Percentiles rank a stretch among this genome's conserved stretches.
Conservation (phyloP, 2,888 invertebrate species). For the Morpho helenor region DNA sequence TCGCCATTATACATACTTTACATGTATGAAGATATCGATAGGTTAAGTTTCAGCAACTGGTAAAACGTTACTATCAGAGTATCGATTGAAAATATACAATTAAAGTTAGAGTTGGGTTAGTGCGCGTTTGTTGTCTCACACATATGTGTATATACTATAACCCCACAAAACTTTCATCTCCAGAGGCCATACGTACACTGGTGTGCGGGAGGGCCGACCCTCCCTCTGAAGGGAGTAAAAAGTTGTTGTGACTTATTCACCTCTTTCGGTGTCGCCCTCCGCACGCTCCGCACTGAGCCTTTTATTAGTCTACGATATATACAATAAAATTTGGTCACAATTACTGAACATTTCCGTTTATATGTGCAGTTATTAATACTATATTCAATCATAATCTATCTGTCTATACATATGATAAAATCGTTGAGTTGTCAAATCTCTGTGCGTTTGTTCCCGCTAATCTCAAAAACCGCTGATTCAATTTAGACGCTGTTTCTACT, state of each 20-base stretch:
- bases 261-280: slow-evolving; percentile 77
- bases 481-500: too few relatives aligned
- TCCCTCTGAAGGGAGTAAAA: slow-evolving; percentile 74
- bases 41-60: neutral
- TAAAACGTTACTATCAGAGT: slow-evolving; percentile 34
- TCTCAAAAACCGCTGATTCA: too few relatives aligned
- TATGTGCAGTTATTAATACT: too few relatives aligned
- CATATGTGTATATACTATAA: slow-evolving; percentile 63
- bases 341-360: neutral
- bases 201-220: slow-evolving; percentile 47
- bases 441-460: too few relatives aligned
- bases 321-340: neutral
- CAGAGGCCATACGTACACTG: slow-evolving; percentile 49
- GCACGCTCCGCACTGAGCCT: slow-evolving; percentile 51
- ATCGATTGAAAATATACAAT: slow-evolving; percentile 79
- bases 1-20: too few relatives aligned
- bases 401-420: too few relatives aligned
- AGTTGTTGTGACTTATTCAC: slow-evolving; percentile 77
- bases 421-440: too few relatives aligned
- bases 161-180: slow-evolving; percentile 78
- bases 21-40: too few relatives aligned
- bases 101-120: slow-evolving; percentile 77
- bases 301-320: slow-evolving; percentile 39
- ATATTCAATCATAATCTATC: too few relatives aligned
- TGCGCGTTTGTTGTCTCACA: slow-evolving; percentile 73